Conservation (phyloP, 1,140 invertebrate genomes). For the Sinonovacula constricta region DNA sequence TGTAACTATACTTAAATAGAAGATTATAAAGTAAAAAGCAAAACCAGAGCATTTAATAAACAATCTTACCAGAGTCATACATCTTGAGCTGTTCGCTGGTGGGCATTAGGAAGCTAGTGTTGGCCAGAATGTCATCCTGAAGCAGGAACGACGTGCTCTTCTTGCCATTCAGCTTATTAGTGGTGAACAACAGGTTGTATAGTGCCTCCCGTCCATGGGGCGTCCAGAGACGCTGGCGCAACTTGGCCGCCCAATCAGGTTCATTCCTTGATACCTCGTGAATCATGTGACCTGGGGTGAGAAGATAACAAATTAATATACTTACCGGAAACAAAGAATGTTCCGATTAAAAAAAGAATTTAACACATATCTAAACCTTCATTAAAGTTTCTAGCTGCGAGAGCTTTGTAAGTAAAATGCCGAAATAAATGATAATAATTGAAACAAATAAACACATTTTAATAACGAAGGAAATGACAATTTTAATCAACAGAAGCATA, state of each 20-base stretch:
- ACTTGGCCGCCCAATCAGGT: conserved; percentile 75
- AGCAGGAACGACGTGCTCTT: conserved; percentile 69
- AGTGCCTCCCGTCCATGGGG: conserved; percentile 67
- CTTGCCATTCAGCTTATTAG: conserved; percentile 57
- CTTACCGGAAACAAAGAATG: too few relatives aligned
- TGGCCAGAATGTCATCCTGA: conserved; percentile 59
- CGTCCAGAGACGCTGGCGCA: conserved; percentile 65
- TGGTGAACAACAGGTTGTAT: conserved; percentile 71
- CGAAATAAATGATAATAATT: too few relatives aligned
- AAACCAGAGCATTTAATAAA: too few relatives aligned
- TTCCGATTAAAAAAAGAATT: too few relatives aligned
- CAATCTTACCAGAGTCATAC: conserved; percentile 75
- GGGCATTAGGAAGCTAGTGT: conserved; percentile 66
- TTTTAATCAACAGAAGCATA: too few relatives aligned
- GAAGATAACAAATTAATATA: not conserved
- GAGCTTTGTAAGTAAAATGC: too few relatives aligned
- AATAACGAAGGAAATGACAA: too few relatives aligned
- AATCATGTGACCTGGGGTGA: conserved; percentile 80
- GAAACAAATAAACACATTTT: too few relatives aligned
- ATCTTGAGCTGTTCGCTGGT: conserved; percentile 59
- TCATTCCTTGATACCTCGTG: conserved; percentile 78
- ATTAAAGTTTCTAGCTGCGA: too few relatives aligned
- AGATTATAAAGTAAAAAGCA: too few relatives aligned
- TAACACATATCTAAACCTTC: too few relatives aligned
- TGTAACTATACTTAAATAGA: too few relatives aligned